Percentiles rank a stretch among this genome's conserved stretches.
Evolutionary conservation across 37 sponge, comb jelly and placozoan genomes (phyloP).

Genomic region (Spongilla lacustris): DNA sequence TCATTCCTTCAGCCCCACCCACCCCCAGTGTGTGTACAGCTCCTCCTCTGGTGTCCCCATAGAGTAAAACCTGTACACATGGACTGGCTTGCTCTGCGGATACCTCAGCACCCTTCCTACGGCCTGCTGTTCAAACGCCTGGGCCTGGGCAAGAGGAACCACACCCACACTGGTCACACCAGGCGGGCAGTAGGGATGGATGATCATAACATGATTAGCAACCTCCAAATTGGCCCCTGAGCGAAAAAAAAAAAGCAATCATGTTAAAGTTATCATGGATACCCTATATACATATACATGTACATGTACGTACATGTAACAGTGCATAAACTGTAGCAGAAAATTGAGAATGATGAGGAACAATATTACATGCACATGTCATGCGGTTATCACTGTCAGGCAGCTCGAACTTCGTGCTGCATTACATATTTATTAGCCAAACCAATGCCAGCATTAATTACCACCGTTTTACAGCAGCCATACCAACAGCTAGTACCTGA

Average conservation of each 20-base stretch:
- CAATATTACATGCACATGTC: no score
- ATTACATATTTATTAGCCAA: no score
- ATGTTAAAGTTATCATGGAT: no score
- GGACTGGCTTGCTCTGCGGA: conserved; percentile 31
- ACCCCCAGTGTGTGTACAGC: conserved; percentile 41
- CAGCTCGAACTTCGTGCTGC: no score
- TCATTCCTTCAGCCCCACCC: conserved; percentile 17
- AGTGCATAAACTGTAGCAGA: no score
- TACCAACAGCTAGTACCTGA: conserved; percentile 5
- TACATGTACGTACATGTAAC: no score
- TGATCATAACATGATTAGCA: conserved; percentile 33
- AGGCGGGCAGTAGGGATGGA: conserved; percentile 38
- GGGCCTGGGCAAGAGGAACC: conserved; percentile 41
- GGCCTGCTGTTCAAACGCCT: conserved; percentile 42
- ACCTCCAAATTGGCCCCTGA: conserved; percentile 33
- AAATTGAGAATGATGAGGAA: no score
- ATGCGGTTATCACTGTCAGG: no score
- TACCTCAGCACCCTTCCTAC: conserved; percentile 30
- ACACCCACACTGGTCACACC: conserved; percentile 1
- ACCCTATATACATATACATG: no score
- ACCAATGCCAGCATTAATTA: no score
- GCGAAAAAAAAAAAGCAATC: background rate
- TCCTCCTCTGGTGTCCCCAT: conserved; percentile 35
- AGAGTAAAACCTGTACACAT: conserved; percentile 32
- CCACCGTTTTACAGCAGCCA: no score